Evolutionary conservation across 2,797 vertebrate genomes (phyloP).

Genomic region (Hyperoplus lanceolatus): DNA sequence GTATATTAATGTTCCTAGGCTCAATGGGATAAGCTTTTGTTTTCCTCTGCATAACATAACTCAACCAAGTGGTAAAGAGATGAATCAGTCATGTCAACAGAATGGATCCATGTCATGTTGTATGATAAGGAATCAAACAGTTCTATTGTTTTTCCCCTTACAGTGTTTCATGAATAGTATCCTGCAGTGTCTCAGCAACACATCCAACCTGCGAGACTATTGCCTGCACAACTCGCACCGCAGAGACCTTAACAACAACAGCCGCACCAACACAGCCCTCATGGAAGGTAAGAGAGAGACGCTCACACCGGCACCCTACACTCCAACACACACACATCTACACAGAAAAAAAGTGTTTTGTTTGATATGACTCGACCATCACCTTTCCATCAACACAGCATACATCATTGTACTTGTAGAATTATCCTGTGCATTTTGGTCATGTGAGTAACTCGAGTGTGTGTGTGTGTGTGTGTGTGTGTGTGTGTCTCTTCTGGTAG

Average conservation of each 20-base stretch:
- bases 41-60: too few relatives aligned
- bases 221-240: slow-evolving; percentile 95
- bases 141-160: slow-evolving; percentile 23
- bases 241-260: slow-evolving; percentile 95
- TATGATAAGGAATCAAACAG: neutral
- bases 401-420: neutral
- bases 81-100: neutral
- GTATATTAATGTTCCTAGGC: neutral
- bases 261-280: slow-evolving; percentile 92
- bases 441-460: slow-evolving; percentile 22
- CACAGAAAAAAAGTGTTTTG: too few relatives aligned
- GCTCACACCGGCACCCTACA: slow-evolving; percentile 24
- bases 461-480: slow-evolving; percentile 12
- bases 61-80: neutral
- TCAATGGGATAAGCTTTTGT: neutral
- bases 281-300: slow-evolving; percentile 90
- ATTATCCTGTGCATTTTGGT: neutral
- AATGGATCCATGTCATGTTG: neutral
- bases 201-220: slow-evolving; percentile 94
- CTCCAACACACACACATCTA: slow-evolving; percentile 22
- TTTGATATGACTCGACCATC: neutral
- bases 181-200: slow-evolving; percentile 99
- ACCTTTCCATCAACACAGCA: neutral
- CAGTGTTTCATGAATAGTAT: slow-evolving; percentile 99
- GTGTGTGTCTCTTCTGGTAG: slow-evolving; percentile 68